These are phyloP conservation scores for Oriolus oriolus DNA, from an alignment of 2,113 vertebrate genomes.

Conservation along the genomic window DNA sequence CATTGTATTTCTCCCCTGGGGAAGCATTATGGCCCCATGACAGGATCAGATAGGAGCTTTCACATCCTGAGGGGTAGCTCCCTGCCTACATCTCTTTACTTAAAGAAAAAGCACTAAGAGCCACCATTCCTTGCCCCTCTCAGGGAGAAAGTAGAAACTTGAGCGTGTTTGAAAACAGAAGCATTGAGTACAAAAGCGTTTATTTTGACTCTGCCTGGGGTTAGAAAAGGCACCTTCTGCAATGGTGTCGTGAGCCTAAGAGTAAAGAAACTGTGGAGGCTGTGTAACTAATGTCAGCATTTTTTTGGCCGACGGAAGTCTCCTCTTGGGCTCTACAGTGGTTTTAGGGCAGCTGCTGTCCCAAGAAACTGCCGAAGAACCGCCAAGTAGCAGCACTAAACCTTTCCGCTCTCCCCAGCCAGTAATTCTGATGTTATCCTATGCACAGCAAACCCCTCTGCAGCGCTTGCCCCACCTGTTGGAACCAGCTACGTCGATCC, in stretches of 20 bases:
- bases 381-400: background rate
- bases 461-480: background rate
- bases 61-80: background rate
- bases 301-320: background rate
- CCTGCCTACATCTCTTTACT: background rate
- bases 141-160: fast-evolving
- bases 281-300: fast-evolving
- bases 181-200: background rate
- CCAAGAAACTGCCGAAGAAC: background rate
- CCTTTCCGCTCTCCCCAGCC: background rate
- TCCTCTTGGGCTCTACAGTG: background rate
- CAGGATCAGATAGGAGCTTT: fast-evolving
- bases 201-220: background rate
- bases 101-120: background rate
- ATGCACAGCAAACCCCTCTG: slow-evolving; percentile 8
- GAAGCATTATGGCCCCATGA: background rate
- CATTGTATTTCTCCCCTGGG: background rate
- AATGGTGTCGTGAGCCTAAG: fast-evolving
- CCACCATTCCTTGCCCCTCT: background rate
- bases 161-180: background rate
- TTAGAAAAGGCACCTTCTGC: background rate
- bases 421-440: background rate
- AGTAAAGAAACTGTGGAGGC: background rate
- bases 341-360: background rate
- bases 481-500: slow-evolving; percentile 68